Evolutionary conservation across 1,140 invertebrate genomes (phyloP), one percentile per base, ranked within the genome.

Genomic region (Drosophila punjabiensis): DNA sequence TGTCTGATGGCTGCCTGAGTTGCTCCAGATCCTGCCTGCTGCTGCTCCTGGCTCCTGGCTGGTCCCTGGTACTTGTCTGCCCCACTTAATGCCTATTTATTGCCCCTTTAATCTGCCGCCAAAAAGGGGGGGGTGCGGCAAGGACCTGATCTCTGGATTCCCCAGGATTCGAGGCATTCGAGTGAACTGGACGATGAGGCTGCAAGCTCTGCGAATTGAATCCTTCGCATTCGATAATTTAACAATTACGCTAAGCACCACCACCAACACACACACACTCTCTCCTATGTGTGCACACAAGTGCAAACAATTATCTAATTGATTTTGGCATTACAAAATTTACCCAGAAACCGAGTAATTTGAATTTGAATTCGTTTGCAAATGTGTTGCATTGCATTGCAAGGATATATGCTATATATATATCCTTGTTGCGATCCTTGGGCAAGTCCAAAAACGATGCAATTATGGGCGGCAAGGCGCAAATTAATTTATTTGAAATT

Each of bases 41-140:
- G n/a, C 45, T 47, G 20, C 45, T 24, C 20, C 45, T 43, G 14
- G n/a, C 8, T 43, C 16, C 41, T 73, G 82, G 78, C 50, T 28
- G 58, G 65, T 64, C 24, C 62, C 81, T 70, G 75, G 53, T 74
- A 68, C 64, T 78, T 70, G 75, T 64, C 77, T 79, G 75, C 56
- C 81, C 85, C 78, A 89, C 85, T 89, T 88, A 89, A 89, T 89
- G 81, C 85, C 85, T 89, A 88, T 88, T 89, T 85, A 88, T 81
- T 88, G 85, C 81, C 85, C 75, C 69, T 85, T 89, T 89, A 89
- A 88, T 89, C 85, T 66, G 47, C 67, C 48, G 35, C 52, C 30
- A 53, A 18, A 4, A n/a, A n/a, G n/a, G 11, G 50, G 50, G 4
- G 48, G 28, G 9, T 2, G n/a, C 59, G 32, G 60, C 48, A 13